Base-by-base conservation (phyloP, 2,797 vertebrate species). In the Sarcoramphus papa region DNA sequence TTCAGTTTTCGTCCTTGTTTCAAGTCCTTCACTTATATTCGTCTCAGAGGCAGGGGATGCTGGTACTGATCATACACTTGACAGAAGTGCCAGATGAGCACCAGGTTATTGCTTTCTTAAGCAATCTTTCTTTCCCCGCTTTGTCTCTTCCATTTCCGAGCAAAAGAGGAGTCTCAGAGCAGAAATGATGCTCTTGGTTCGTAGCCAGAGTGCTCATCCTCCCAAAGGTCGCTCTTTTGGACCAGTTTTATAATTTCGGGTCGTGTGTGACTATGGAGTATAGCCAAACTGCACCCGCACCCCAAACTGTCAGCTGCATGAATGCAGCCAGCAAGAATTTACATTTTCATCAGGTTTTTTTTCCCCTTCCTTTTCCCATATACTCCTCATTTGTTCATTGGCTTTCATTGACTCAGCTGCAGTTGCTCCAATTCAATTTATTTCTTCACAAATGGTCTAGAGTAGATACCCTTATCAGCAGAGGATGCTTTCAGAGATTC, bases 381-480 rank as follows among this genome's bases (percentile, higher is more conserved):
- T 45, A 8, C 30, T 62, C 14, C 2, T 85, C 9, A 0, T 57
- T 85, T 78, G 48, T 84, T 91, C 67, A 30, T 92, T 76, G 69
- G 27, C 50, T 93, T 85, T 68, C 75, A 54, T 31, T 79, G 85
- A 76, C 70, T 90, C 78, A 64, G 72, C 89, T 91, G 69, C 75
- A 54, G 57, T 93, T 81, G 65, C 47, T 90, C 27, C 69, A 43
- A 10, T 69, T 94, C 54, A 45, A 76, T 96, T 95, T 90, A 85
- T 93, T 88, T 82, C 53, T 41, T 91, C 47, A 73, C 88, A 69
- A 90, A 95, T 57, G 30, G 67, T 59, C 50, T 69, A 12, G 25
- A 75, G 89, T 54, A 82, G 78, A 47, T 74, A 45, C 37, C 41
- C 50, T 93, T 92, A 81, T 85, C 90, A 93, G 90, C 88, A 94